A percentile compares a stretch with the other conserved stretches of the same genome.
These are phyloP conservation scores for Thereva unica DNA, from an alignment of 2,888 invertebrate genomes.

Conservation along the genomic window DNA sequence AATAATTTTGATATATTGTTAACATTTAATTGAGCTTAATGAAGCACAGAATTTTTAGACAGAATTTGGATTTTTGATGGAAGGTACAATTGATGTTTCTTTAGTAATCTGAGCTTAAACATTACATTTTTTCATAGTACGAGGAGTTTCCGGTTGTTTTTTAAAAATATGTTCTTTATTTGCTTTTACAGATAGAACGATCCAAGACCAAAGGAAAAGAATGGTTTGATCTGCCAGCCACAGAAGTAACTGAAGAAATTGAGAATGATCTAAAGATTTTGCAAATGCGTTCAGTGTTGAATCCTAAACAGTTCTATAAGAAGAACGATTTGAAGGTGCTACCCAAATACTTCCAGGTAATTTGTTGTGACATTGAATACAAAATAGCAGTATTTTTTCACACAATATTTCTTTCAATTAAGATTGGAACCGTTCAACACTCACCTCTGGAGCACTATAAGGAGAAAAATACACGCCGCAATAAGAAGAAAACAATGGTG, in stretches of 20 bases:
- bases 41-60: conserved; percentile 32
- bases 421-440: conserved; percentile 82
- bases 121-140: neutral
- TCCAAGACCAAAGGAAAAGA: conserved; percentile 80
- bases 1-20: conserved; percentile 48
- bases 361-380: too few species aligned
- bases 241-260: conserved; percentile 86
- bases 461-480: conserved; percentile 80
- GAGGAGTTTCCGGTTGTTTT: neutral
- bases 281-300: conserved; percentile 88
- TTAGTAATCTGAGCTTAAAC: conserved; percentile 57
- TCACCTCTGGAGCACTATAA: conserved; percentile 85
- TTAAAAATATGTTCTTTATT: conserved; percentile 9
- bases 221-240: conserved; percentile 90
- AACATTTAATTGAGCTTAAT: conserved; percentile 40
- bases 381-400: too few species aligned
- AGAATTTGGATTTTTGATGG: conserved; percentile 32
- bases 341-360: conserved; percentile 93
- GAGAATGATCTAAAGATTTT: conserved; percentile 86
- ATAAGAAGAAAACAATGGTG: conserved; percentile 86
- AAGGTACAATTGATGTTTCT: conserved; percentile 54
- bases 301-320: conserved; percentile 95
- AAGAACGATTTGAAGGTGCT: conserved; percentile 82
- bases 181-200: conserved; percentile 65
- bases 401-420: conserved; percentile 38